Conservation (phyloP, 2,113 vertebrate species). For the Malurus melanocephalus region DNA sequence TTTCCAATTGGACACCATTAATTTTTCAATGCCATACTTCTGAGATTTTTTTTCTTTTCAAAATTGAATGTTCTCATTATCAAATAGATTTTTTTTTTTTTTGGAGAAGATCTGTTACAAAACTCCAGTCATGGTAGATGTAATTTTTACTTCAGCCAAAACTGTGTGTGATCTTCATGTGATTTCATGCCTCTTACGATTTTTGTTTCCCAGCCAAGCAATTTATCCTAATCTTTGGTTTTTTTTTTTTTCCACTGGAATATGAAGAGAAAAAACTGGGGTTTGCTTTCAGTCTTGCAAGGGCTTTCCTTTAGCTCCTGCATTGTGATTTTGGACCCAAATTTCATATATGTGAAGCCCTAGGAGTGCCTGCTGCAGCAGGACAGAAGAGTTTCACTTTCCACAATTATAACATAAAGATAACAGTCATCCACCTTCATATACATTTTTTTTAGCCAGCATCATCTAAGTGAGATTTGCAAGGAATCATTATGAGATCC, state of each 20-base stretch:
- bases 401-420: neutral
- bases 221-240: neutral
- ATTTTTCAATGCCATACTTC: neutral
- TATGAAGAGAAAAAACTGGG: neutral
- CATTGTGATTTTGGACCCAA: neutral
- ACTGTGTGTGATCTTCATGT: neutral
- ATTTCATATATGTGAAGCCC: neutral
- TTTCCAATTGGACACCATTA: neutral
- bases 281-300: neutral
- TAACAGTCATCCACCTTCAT: neutral
- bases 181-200: neutral
- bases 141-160: neutral
- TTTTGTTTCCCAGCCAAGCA: neutral
- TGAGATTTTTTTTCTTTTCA: neutral
- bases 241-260: neutral
- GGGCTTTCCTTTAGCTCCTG: neutral
- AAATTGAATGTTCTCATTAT: neutral
- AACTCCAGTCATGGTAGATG: neutral
- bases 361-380: neutral
- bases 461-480: neutral
- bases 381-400: neutral
- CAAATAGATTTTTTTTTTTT: neutral
- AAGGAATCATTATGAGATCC: neutral
- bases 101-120: neutral
- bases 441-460: neutral